Evolutionary conservation across 2,113 vertebrate species (phyloP).

Genomic region (Rhinogobius similis): DNA sequence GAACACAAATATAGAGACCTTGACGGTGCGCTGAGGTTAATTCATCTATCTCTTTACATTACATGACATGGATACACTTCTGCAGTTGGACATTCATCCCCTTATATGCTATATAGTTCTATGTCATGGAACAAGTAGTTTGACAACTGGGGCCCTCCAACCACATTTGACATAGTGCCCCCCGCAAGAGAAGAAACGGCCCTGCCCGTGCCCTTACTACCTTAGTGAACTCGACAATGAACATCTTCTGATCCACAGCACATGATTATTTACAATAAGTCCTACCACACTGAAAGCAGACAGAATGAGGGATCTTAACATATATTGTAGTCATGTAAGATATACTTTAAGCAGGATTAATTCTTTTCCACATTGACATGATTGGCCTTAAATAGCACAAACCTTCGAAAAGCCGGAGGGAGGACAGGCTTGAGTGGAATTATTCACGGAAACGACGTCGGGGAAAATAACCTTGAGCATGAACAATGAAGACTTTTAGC

Average conservation of each 20-base stretch:
- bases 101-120: conserved; percentile 47
- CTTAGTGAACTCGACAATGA: conserved; percentile 58
- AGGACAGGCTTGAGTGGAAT: conserved; percentile 68
- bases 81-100: conserved; percentile 28
- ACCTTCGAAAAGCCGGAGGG: conserved; percentile 68
- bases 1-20: conserved; percentile 62
- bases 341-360: conserved; percentile 73
- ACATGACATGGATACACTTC: conserved; percentile 45
- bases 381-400: conserved; percentile 77
- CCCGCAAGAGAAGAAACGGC: neutral
- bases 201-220: conserved; percentile 1
- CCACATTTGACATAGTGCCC: neutral
- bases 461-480: conserved; percentile 75
- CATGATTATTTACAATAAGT: conserved; percentile 54
- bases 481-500: conserved; percentile 74
- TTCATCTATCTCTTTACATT: conserved; percentile 65
- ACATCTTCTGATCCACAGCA: conserved; percentile 45
- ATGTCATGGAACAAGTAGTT: conserved; percentile 37
- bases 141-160: neutral
- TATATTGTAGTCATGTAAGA: conserved; percentile 65
- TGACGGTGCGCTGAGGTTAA: conserved; percentile 65
- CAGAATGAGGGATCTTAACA: conserved; percentile 61
- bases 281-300: conserved; percentile 52
- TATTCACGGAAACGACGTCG: conserved; percentile 70
- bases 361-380: conserved; percentile 71